A percentile compares a stretch with the other conserved stretches of the same genome.
Conservation (phyloP, 2,888 invertebrate genomes). For the Lasioglossum morio region DNA sequence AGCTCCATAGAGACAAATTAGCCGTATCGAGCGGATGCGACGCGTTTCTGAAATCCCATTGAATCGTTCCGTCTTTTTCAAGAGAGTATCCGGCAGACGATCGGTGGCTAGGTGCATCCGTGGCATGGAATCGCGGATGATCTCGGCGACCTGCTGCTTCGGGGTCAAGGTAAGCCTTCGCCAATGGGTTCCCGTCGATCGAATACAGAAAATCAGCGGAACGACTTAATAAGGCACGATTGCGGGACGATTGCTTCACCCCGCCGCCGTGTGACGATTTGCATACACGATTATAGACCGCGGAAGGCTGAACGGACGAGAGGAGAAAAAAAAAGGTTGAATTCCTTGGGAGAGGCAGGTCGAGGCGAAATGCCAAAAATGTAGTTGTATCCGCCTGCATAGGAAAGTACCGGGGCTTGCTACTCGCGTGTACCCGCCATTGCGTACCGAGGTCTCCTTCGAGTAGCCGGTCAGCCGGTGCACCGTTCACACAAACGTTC, state of each 20-base stretch:
- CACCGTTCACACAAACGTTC: conserved; percentile 1
- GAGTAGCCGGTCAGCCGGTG: neutral
- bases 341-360: conserved; percentile 75
- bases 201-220: conserved; percentile 81
- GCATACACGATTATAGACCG: conserved; percentile 84
- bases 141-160: conserved; percentile 68
- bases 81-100: neutral
- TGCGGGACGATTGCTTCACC: conserved; percentile 82
- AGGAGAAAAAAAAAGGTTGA: conserved; percentile 69
- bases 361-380: conserved; percentile 78
- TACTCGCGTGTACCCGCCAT: conserved; percentile 51
- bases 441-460: conserved; percentile 30
- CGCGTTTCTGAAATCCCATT: neutral
- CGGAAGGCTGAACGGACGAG: conserved; percentile 66
- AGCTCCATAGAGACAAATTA: conserved; percentile 34
- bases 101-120: conserved; percentile 13
- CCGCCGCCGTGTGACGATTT: conserved; percentile 81
- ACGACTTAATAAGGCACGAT: conserved; percentile 84
- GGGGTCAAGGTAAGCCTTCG: conserved; percentile 80
- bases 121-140: conserved; percentile 64
- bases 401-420: conserved; percentile 29
- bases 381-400: conserved; percentile 70
- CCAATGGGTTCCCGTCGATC: conserved; percentile 77
- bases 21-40: conserved; percentile 1
- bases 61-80: neutral